These are phyloP conservation scores for Synchiropus splendidus DNA, from an alignment of 2,113 vertebrate genomes.

Conservation along the genomic window DNA sequence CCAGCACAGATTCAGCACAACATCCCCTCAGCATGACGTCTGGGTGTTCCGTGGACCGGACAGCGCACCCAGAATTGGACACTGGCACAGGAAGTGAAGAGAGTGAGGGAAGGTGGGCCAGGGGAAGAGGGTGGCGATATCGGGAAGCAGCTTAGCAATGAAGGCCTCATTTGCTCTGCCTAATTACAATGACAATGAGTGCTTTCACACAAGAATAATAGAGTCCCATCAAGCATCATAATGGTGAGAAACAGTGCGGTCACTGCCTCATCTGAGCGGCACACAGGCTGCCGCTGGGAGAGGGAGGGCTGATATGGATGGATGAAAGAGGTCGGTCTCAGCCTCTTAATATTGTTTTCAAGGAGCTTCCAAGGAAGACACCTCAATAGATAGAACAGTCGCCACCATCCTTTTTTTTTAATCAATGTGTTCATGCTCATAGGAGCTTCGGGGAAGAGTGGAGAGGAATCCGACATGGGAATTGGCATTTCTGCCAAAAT, in stretches of 20 bases:
- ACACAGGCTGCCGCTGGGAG: conserved; percentile 11
- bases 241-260: conserved; percentile 19
- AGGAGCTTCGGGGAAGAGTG: too few species aligned
- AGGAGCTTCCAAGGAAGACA: too few species aligned
- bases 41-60: conserved; percentile 18
- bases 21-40: conserved; percentile 22
- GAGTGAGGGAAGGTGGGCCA: conserved; percentile 10
- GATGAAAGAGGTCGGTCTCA: too few species aligned
- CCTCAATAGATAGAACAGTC: too few species aligned
- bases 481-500: too few species aligned
- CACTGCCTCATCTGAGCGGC: conserved; percentile 1
- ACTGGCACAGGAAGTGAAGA: conserved; percentile 29
- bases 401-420: too few species aligned
- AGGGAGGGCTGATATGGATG: neutral
- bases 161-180: conserved; percentile 34
- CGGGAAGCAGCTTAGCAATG: conserved; percentile 36
- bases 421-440: too few species aligned
- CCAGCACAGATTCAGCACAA: conserved; percentile 15
- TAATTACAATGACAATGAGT: conserved; percentile 61
- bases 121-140: conserved; percentile 9
- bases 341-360: too few species aligned
- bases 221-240: conserved; percentile 45
- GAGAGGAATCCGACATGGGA: too few species aligned
- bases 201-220: conserved; percentile 54
- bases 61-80: conserved; percentile 27